phyloP scores from a whole-genome alignment of 2,113 vertebrate genomes.

The Takifugu bimaculatus region DNA sequence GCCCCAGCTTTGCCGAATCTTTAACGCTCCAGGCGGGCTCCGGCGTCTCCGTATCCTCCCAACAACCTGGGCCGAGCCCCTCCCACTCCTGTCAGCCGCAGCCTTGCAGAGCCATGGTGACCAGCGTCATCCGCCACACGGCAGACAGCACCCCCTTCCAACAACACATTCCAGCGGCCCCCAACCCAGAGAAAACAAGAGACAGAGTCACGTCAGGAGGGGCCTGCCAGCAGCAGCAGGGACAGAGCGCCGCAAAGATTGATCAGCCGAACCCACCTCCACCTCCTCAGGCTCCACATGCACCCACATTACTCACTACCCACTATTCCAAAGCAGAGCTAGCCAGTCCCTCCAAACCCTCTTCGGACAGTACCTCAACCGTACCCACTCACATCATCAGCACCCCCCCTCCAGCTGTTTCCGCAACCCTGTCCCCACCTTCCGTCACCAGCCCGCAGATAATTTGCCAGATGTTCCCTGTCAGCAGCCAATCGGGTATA shows the following conservation, averaged over 20 bases:
- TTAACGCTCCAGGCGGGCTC: constrained; percentile 66
- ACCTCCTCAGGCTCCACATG: constrained; percentile 27
- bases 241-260: constrained; percentile 36
- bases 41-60: constrained; percentile 36
- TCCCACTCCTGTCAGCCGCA: constrained; percentile 21
- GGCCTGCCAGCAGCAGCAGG: constrained; percentile 36
- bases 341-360: constrained; percentile 34
- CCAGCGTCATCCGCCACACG: constrained; percentile 89
- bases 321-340: constrained; percentile 25
- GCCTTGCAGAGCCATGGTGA: constrained; percentile 82
- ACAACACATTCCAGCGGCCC: constrained; percentile 67
- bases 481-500: constrained; percentile 79
- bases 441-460: constrained; percentile 79
- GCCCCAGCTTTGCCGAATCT: constrained; percentile 85
- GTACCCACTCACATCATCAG: constrained; percentile 40
- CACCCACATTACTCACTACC: constrained; percentile 6
- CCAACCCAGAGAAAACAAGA: constrained; percentile 39
- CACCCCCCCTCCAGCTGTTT: constrained; percentile 37
- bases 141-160: constrained; percentile 75
- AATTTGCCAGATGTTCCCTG: constrained; percentile 93
- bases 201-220: constrained; percentile 15
- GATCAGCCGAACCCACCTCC: constrained; percentile 43
- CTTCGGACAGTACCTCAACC: constrained; percentile 62
- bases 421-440: constrained; percentile 66
- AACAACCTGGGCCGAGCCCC: constrained; percentile 31